Base-by-base conservation (phyloP, 2,113 vertebrate species). In the Buteo buteo region DNA sequence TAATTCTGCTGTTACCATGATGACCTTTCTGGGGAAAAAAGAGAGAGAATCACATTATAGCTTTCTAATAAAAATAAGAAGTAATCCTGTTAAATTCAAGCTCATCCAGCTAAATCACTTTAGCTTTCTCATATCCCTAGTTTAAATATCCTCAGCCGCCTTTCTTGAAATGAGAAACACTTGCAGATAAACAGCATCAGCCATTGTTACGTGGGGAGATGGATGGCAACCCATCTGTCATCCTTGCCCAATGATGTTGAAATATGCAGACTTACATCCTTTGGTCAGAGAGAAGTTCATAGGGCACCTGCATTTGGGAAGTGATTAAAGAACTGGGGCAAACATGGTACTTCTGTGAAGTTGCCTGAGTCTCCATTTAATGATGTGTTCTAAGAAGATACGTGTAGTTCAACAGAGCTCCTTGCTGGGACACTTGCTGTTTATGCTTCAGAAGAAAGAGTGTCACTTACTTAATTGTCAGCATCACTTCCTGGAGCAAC, bases 51-150 rank as follows among this genome's bases (percentile, higher is more conserved):
- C 55, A 61, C 55, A 74, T 96, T 86, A 74, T 16, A 49, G 54
- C 84, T 95, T 95, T 86, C 90, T 92, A 97, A 94, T 95, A 96
- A 96, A 97, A 96, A 95, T 94, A 97, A 91, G 91, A 83, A 93
- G 45, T 97, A 95, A 96, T 97, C 87, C 89, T 93, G 86, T 96
- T 95, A 97, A 93, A 96, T 93, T 96, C 94, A 91, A 93, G 91
- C 87, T 97, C 73, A 94, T 97, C 93, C 87, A 90, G 67, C 78
- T 81, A 92, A 97, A 96, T 97, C 89, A 59, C 90, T 97, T 91
- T 88, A 94, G 88, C 84, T 88, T 90, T 78, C 69, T 66, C 79
- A 64, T 59, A 81, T 86, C 59, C 58, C 74, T 86, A 25, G 62
- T 90, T 88, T 82, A 90, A 81, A 93, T 74, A 95, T 45, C 66